Conservation (phyloP, 2,797 vertebrate genomes). For the Lates japonicus region DNA sequence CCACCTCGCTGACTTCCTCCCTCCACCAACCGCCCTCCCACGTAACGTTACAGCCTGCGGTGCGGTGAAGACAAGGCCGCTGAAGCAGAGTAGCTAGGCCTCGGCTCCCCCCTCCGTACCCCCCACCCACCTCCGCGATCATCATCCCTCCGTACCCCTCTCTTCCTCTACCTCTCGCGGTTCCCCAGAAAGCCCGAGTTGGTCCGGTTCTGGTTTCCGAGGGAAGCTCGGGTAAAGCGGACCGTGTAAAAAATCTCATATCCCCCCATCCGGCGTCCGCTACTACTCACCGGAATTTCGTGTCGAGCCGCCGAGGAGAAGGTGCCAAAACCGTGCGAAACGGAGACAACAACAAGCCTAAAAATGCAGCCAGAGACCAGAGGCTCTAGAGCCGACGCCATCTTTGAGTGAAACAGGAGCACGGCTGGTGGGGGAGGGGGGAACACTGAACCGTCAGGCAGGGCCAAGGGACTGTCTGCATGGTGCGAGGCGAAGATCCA, state of each 20-base stretch:
- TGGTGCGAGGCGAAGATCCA: slow-evolving; percentile 78
- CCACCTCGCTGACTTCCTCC: slow-evolving; percentile 80
- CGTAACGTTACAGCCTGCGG: slow-evolving; percentile 78
- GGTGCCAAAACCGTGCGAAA: slow-evolving; percentile 80
- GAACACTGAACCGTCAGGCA: slow-evolving; percentile 79
- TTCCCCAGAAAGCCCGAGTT: slow-evolving; percentile 83
- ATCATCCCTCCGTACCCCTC: slow-evolving; percentile 81
- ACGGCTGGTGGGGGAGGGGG: slow-evolving; percentile 86
- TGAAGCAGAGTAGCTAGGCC: slow-evolving; percentile 83
- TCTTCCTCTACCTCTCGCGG: slow-evolving; percentile 84
- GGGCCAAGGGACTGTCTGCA: slow-evolving; percentile 87
- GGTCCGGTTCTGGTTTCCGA: slow-evolving; percentile 83
- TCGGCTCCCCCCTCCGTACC: slow-evolving; percentile 63
- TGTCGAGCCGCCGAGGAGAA: slow-evolving; percentile 79
- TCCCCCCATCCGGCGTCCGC: slow-evolving; percentile 47
- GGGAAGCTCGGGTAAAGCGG: slow-evolving; percentile 66
- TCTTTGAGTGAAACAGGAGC: slow-evolving; percentile 92
- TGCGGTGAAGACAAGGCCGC: slow-evolving; percentile 86
- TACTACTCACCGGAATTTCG: slow-evolving; percentile 85
- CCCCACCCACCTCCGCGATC: slow-evolving; percentile 76
- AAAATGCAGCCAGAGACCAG: slow-evolving; percentile 88
- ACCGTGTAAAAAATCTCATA: slow-evolving; percentile 38
- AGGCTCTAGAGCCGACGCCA: slow-evolving; percentile 88
- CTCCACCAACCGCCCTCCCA: slow-evolving; percentile 81
- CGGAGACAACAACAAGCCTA: slow-evolving; percentile 89